phyloP scores from a whole-genome alignment of 2,888 invertebrate species.

The Thecophora atra region DNA sequence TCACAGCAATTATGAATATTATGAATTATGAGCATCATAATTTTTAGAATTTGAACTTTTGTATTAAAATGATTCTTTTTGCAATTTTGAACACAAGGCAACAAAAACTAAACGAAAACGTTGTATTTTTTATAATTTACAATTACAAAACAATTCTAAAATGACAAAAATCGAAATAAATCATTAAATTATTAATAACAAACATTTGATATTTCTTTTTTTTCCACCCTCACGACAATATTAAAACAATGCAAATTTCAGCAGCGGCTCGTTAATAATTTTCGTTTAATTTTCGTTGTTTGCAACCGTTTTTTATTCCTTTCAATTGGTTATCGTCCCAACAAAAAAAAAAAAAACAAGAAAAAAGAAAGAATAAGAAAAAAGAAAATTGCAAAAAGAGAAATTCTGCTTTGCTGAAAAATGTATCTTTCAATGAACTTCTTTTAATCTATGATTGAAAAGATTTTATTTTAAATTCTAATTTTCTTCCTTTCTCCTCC shows the following conservation, averaged over 20 bases:
- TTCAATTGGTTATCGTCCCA: background rate
- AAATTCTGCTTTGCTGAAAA: background rate
- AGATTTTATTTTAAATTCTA: conserved; percentile 23
- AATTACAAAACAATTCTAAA: conserved; percentile 25
- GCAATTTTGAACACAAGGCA: conserved; percentile 52
- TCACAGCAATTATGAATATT: conserved; percentile 11
- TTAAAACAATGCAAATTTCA: conserved; percentile 11
- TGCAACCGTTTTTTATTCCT: background rate
- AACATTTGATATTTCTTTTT: conserved; percentile 43
- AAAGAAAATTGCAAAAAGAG: background rate
- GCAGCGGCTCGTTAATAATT: conserved; percentile 29
- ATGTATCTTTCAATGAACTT: conserved; percentile 2
- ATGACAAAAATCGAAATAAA: conserved; percentile 42
- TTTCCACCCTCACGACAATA: conserved; percentile 28
- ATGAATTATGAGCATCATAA: conserved; percentile 9
- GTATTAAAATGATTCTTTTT: conserved; percentile 44
- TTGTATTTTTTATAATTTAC: conserved; percentile 46
- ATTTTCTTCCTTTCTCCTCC: conserved; percentile 18
- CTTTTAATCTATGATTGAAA: conserved; percentile 6
- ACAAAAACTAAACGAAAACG: conserved; percentile 42
- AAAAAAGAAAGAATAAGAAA: conserved; percentile 24
- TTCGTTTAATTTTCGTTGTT: conserved; percentile 37
- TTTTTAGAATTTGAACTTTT: conserved; percentile 25
- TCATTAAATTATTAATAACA: conserved; percentile 42
- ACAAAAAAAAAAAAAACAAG: conserved; percentile 14